phyloP scores from a whole-genome alignment of 2,888 invertebrate species.

The Odontothrips loti region DNA sequence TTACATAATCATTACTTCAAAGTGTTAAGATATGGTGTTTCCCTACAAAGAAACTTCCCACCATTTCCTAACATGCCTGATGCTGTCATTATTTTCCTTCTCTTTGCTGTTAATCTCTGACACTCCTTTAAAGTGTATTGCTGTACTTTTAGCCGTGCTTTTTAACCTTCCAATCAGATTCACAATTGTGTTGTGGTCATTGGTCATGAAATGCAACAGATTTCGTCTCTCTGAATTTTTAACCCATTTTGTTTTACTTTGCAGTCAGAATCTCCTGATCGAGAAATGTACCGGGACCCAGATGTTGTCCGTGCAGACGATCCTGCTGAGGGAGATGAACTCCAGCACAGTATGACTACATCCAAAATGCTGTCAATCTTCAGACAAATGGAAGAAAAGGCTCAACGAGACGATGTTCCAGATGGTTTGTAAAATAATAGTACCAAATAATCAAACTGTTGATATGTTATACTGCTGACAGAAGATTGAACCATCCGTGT shows the following conservation, averaged over 20 bases:
- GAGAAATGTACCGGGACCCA: constrained; percentile 69
- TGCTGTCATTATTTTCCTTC: not conserved
- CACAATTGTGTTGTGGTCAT: not conserved
- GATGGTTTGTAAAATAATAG: constrained; percentile 44
- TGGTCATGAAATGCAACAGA: not conserved
- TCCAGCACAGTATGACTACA: constrained; percentile 66
- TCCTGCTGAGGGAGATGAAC: constrained; percentile 48
- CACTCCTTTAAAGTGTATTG: not conserved
- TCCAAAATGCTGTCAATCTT: constrained; percentile 84
- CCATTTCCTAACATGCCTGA: not conserved
- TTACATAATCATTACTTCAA: too few relatives aligned
- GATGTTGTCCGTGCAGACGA: constrained; percentile 60
- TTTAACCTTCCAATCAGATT: not conserved
- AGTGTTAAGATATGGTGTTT: too few relatives aligned
- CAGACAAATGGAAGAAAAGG: constrained; percentile 78
- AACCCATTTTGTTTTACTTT: constrained; percentile 28
- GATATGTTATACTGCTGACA: too few relatives aligned
- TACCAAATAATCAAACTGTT: too few relatives aligned
- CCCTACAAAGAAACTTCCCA: too few relatives aligned
- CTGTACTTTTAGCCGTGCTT: not conserved
- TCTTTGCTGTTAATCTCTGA: not conserved
- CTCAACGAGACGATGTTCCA: constrained; percentile 52
- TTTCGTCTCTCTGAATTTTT: not conserved
- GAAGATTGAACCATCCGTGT: not conserved
- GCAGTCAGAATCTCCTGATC: constrained; percentile 63